Evolutionary conservation across 2,113 vertebrate species (phyloP).

Genomic region (Apodemus speciosus): DNA sequence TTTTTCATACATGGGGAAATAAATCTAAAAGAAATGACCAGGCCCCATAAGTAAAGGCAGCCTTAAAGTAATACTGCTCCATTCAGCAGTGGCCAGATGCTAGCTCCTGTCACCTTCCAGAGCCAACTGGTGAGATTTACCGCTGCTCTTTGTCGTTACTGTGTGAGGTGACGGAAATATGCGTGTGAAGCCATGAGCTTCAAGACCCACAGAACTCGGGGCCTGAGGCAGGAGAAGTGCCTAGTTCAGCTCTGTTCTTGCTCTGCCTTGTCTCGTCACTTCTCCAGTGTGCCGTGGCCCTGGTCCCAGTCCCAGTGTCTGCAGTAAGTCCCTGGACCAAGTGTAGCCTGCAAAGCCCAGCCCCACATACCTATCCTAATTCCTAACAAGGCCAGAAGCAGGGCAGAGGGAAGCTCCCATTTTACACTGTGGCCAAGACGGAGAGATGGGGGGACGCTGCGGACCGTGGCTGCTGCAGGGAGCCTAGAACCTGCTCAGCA

Average conservation of each 20-base stretch:
- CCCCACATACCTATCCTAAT: fast-evolving
- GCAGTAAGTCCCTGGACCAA: background rate
- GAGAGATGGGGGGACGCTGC: fast-evolving
- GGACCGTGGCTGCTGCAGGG: fast-evolving
- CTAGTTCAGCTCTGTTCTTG: background rate
- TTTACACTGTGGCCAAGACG: background rate
- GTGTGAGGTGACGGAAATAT: background rate
- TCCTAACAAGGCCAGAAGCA: background rate
- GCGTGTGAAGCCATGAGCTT: background rate
- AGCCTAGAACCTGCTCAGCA: background rate
- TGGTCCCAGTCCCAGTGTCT: background rate
- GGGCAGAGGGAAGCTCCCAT: background rate
- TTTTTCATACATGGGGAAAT: conserved; percentile 22
- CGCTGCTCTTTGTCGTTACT: background rate
- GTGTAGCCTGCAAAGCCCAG: background rate
- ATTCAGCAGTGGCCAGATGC: background rate
- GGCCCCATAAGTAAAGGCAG: background rate
- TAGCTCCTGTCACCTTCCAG: background rate
- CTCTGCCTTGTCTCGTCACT: fast-evolving
- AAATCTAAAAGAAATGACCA: background rate
- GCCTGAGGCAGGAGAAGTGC: background rate
- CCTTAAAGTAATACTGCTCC: background rate
- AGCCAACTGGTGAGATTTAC: background rate
- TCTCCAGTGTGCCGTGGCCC: background rate
- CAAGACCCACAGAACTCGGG: background rate